Evolutionary conservation across 1,140 invertebrate genomes (phyloP), one percentile per base, ranked within the genome.

Genomic region (Drosophila lacertosa): DNA sequence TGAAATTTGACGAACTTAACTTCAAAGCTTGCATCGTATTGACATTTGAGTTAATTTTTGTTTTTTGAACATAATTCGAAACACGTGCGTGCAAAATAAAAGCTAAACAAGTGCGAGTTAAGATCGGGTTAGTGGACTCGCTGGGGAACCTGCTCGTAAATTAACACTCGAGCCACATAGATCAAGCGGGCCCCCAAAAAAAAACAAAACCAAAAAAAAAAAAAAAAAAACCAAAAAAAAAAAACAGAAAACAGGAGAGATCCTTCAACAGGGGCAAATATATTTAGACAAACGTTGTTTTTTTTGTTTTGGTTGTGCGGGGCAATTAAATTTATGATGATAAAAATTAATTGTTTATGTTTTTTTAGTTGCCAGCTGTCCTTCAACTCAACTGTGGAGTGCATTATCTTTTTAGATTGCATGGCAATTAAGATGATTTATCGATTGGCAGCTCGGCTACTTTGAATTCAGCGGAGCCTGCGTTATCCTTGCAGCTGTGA

Each of bases 401-500:
- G 60, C 63, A 59, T 75, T 75, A 62, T 60, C 37, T 67, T 51
- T 68, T 68, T 33, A 40, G 59, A 57, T 69, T 47, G 57, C 54
- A 50, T n/a, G 58, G 40, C 81, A 84, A 86, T 86, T 84, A 81
- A 65, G 22, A 77, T 86, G 81, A 86, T 86, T 86, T 86, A 86
- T 88, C 47, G 82, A 74, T 74, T 77, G 73, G 55, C 62, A 42
- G 32, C n/a, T 45, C 16, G 4, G 9, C 13, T 40, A 11, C 51
- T 54, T 39, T 20, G 33, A 24, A 53, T 54, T 54, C 35, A 24
- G 22, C 33, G n/a, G 39, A 10, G 33, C 33, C 60, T 35, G 24
- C 16, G 42, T 57, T 54, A 67, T 67, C 37, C 77, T 42, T 65
- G 73, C 73, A 86, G 62, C 68, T 74, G 81, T 60, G 81, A 67